Base-by-base conservation (phyloP, 2,888 invertebrate species). In the Cryptus viduatorius region DNA sequence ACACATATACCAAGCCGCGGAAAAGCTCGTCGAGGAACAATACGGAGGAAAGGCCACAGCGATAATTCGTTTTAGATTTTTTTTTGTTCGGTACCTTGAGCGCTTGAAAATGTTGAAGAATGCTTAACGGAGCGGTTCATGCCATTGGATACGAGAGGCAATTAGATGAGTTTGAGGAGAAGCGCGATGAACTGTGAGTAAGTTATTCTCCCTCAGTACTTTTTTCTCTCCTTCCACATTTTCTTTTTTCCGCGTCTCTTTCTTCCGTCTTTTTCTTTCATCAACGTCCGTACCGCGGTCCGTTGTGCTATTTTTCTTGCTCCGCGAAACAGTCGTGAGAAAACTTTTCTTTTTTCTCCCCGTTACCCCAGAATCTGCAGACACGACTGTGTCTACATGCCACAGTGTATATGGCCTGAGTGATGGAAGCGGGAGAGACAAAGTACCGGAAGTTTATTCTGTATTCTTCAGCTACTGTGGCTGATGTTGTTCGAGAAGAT, bases 371-470 rank as follows among this genome's bases (percentile, higher is more conserved):
- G 19, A 29, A 16, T 37, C 46, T 14, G 12, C 29, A 68, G 68
- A 73, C 48, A 67, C 53, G 37, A 48, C 44, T 46, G 72, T 61
- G 64, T 78, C 64, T 81, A 44, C 65, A n/a, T 29, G 10, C 10
- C 64, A 46, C 37, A 42, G 72, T 29, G 37, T 53, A 48, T 29
- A 67, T 56, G 42, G 61, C n/a, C 37, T 75, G 78, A 75, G 64
- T 65, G 78, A 79, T 84, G 81, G 48, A 75, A 64, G 68, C 77
- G 37, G 48, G 16, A 53, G 78, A 73, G 81, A 81, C 81, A 84
- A 84, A 81, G 75, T 78, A 78, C 65, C 81, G 81, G 81, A 81
- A 84, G 81, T 84, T 84, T 84, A 69, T 84, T 56, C 84, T 73
- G 73, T 78, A 73, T 81, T 68, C 61, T 65, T 48, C 46, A 8